phyloP scores from a whole-genome alignment of 2,888 invertebrate genomes.

The Ophion costatus region DNA sequence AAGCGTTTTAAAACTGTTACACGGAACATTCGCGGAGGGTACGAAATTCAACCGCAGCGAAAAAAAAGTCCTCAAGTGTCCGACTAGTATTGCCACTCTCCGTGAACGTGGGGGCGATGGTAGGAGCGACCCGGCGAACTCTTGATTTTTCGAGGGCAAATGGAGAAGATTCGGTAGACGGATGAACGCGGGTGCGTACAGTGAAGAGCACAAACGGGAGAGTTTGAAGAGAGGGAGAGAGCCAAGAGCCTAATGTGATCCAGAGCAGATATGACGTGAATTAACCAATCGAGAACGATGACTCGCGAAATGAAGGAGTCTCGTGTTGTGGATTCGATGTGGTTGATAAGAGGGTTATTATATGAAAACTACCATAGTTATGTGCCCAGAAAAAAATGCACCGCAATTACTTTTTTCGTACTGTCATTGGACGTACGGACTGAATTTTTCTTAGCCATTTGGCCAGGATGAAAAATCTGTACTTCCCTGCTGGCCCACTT shows the following conservation, averaged over 20 bases:
- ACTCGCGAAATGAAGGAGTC: too few species aligned
- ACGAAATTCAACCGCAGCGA: conserved; percentile 36
- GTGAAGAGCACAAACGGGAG: conserved; percentile 1
- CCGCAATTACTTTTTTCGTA: too few species aligned
- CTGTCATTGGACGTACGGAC: too few species aligned
- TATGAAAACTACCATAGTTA: too few species aligned
- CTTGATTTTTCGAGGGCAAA: conserved; percentile 51
- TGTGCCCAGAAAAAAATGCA: too few species aligned
- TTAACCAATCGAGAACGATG: too few species aligned
- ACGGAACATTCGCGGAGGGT: conserved; percentile 14
- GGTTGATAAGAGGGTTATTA: neutral
- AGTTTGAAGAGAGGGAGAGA: neutral
- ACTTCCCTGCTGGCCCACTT: too few species aligned
- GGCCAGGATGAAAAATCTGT: too few species aligned
- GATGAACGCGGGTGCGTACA: neutral
- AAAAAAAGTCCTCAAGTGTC: conserved; percentile 31
- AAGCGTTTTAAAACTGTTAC: conserved; percentile 54
- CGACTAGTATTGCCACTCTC: conserved; percentile 18
- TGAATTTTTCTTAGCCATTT: too few species aligned
- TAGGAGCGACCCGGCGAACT: conserved; percentile 24
- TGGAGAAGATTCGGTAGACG: conserved; percentile 6
- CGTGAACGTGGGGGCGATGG: neutral
- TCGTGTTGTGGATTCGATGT: neutral
- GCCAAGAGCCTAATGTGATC: neutral
- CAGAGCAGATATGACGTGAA: too few species aligned